Percentiles rank a stretch among this genome's conserved stretches.
phyloP scores from a whole-genome alignment of 2,888 invertebrate genomes.

The Nephrocerus scutellatus region DNA sequence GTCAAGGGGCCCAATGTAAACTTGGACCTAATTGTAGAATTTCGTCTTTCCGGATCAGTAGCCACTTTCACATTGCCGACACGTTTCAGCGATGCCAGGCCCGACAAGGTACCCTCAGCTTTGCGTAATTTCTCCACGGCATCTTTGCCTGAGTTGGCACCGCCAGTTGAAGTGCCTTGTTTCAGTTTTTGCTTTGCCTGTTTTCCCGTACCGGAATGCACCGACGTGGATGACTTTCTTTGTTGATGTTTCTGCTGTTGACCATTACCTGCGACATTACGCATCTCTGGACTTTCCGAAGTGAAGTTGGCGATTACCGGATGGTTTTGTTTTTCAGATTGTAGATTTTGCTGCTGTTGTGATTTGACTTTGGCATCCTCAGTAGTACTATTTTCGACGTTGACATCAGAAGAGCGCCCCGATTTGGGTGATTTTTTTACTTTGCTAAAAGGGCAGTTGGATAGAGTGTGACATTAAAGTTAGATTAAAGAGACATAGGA shows the following conservation, averaged over 20 bases:
- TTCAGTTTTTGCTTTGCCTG: conserved; percentile 34
- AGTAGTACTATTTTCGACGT: too few relatives aligned
- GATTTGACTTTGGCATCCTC: too few relatives aligned
- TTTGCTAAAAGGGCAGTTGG: too few relatives aligned
- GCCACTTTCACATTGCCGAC: conserved; percentile 75
- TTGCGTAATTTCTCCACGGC: conserved; percentile 44
- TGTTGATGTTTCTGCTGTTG: conserved; percentile 41
- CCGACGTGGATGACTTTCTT: too few relatives aligned
- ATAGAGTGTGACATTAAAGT: too few relatives aligned
- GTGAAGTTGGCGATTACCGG: too few relatives aligned
- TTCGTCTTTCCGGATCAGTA: conserved; percentile 61
- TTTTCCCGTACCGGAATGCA: conserved; percentile 21
- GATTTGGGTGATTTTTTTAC: too few relatives aligned
- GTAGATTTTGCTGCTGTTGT: too few relatives aligned
- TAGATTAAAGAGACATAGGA: neutral
- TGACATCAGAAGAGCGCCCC: too few relatives aligned
- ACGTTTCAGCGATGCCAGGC: conserved; percentile 69
- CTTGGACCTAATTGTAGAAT: conserved; percentile 75
- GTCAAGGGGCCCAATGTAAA: conserved; percentile 74
- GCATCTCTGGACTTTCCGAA: too few relatives aligned
- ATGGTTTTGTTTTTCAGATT: too few relatives aligned
- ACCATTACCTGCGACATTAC: too few relatives aligned
- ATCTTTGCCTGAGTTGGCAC: conserved; percentile 22
- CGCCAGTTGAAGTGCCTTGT: conserved; percentile 30
- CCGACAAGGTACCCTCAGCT: conserved; percentile 73